These are phyloP conservation scores for Melanotaenia pygmaea DNA, from an alignment of 2,797 vertebrate genomes.

Conservation along the genomic window DNA sequence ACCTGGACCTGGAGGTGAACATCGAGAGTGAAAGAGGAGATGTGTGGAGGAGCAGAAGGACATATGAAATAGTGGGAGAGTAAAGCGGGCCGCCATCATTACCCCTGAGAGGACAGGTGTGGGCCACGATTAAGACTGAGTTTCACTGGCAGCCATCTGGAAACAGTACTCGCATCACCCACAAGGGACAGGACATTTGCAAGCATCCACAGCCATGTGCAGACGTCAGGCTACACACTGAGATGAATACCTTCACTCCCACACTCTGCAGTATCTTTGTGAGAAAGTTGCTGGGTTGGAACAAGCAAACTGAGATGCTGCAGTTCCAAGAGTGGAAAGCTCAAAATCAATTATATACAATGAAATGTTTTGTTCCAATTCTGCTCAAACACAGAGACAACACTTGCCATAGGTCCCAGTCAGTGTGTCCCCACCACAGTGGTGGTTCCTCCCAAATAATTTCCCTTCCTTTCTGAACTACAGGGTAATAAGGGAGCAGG, in stretches of 20 bases:
- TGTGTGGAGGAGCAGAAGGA: conserved; percentile 50
- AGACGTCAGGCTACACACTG: conserved; percentile 34
- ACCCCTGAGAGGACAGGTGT: conserved; percentile 78
- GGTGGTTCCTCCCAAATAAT: conserved; percentile 64
- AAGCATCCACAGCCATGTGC: conserved; percentile 38
- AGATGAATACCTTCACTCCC: conserved; percentile 12
- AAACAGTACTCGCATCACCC: conserved; percentile 67
- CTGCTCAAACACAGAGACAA: conserved; percentile 40
- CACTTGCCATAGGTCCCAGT: conserved; percentile 49
- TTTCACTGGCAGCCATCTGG: conserved; percentile 80
- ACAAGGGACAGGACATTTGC: conserved; percentile 67
- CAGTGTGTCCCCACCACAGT: conserved; percentile 47
- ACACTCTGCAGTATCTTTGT: conserved; percentile 30
- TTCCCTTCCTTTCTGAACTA: conserved; percentile 63
- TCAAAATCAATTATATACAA: conserved; percentile 63
- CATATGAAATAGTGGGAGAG: conserved; percentile 64
- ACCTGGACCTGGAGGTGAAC: conserved; percentile 30
- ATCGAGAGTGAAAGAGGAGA: conserved; percentile 48
- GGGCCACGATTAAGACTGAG: conserved; percentile 80
- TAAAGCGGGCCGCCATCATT: conserved; percentile 66
- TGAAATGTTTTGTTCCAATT: conserved; percentile 53
- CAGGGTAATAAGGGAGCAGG: conserved; percentile 72
- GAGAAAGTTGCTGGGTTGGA: conserved; percentile 45
- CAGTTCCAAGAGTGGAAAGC: conserved; percentile 38
- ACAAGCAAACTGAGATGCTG: conserved; percentile 52